Base-by-base conservation (phyloP, 2,888 invertebrate species). In the Phania funesta region DNA sequence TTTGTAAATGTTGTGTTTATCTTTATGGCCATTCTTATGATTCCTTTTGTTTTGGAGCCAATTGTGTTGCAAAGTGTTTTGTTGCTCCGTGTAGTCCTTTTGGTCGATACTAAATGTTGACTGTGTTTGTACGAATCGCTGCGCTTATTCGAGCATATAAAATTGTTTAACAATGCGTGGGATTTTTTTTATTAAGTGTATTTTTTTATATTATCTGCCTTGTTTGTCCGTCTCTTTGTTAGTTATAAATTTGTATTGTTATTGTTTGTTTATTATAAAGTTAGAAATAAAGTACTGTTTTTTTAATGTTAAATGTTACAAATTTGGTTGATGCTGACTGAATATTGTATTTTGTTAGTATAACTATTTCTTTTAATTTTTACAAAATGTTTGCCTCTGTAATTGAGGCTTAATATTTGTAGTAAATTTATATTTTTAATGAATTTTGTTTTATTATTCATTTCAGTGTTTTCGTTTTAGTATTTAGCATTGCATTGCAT, bases 81-180 rank as follows among this genome's bases (percentile, higher is more conserved):
- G 44, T 44, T 29, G 24, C 22, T 32, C n/a, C 16, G 60, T 86
- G 85, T 85, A 85, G 85, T 46, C 24, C 84, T 80, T 74, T 81
- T 75, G 64, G 3, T 26, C 13, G 26, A 8, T 9, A 22, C 22
- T 22, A 48, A 48, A 6, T 64, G 35, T 78, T 29, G 58, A 50
- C 65, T 74, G 5, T 65, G 22, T 77, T 70, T 41, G 46, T 54
- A 44, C 62, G 11, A 29, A 16, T 29, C n/a, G n/a, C 7, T 50
- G 35, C 32, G 29, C 29, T 38, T 64, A 32, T 73, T 58, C 44
- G 9, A 41, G 26, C 52, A 26, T 73, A 60, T 20, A 44, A 52
- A 74, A 74, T 54, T 73, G 44, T 54, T 35, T 35, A 32, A 62
- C 29, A 44, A 35, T 60, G 71, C 58, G 48, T 71, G 71, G 58